These are phyloP conservation scores for Cerastis leucographa DNA, from an alignment of 2,888 invertebrate genomes.

Conservation along the genomic window DNA sequence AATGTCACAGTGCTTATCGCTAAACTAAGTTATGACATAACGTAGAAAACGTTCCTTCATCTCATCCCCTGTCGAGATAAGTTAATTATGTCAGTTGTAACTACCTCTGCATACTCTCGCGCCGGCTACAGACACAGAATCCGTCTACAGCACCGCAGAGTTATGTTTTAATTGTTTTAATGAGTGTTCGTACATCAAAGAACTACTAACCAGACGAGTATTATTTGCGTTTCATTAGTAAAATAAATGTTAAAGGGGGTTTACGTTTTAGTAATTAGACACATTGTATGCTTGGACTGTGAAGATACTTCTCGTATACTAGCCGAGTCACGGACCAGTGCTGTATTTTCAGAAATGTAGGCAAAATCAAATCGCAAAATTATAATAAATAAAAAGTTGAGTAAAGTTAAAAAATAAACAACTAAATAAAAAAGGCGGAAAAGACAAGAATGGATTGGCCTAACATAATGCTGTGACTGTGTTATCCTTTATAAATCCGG, in stretches of 20 bases:
- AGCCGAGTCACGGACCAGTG: no score
- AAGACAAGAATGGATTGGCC: no score
- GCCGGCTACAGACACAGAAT: not conserved
- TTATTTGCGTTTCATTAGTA: slow-evolving; percentile 7
- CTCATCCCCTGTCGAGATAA: not conserved
- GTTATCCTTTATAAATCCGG: no score
- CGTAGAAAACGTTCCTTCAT: not conserved
- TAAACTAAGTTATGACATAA: not conserved
- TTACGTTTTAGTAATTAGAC: not conserved
- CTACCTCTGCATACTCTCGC: not conserved
- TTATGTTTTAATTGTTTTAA: slow-evolving; percentile 21
- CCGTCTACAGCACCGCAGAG: not conserved
- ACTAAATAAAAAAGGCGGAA: no score
- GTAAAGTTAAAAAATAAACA: no score
- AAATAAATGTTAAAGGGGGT: not conserved
- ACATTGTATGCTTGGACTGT: not conserved
- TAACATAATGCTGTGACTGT: no score
- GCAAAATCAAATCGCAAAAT: no score
- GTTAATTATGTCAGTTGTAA: not conserved
- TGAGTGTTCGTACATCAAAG: slow-evolving; percentile 3
- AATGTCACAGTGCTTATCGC: not conserved
- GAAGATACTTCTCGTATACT: not conserved
- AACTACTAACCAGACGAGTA: not conserved
- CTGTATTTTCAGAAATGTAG: no score
- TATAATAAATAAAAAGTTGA: no score